Evolutionary conservation across 2,888 invertebrate genomes (phyloP).

Genomic region (Elmis aenea): DNA sequence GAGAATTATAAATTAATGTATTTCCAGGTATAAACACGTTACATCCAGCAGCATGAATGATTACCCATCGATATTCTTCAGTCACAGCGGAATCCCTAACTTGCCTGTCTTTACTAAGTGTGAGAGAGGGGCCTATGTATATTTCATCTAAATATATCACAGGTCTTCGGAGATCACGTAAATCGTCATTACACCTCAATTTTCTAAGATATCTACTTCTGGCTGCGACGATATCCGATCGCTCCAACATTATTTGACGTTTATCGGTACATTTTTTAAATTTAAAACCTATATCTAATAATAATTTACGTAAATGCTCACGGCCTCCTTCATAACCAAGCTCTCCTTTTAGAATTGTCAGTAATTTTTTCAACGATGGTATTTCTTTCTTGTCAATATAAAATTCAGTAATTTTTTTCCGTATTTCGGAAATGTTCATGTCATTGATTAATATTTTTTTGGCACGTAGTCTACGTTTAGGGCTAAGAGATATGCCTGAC

Average conservation of each 20-base stretch:
- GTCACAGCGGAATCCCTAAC: neutral
- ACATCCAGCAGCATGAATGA: neutral
- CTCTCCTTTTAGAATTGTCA: slow-evolving; percentile 1
- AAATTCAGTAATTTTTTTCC: slow-evolving; percentile 6
- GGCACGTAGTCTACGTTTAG: neutral
- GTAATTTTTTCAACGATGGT: slow-evolving; percentile 4
- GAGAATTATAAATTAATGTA: slow-evolving; percentile 3
- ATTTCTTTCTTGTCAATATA: slow-evolving; percentile 6
- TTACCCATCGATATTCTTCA: slow-evolving; percentile 3
- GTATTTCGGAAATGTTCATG: slow-evolving; percentile 1
- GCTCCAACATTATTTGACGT: slow-evolving; percentile 5
- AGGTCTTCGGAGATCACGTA: slow-evolving; percentile 1
- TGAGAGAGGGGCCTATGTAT: slow-evolving; percentile 3
- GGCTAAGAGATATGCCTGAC: neutral
- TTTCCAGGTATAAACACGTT: neutral
- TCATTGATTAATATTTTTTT: slow-evolving; percentile 5
- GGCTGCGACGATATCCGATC: slow-evolving; percentile 1
- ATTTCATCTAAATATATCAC: slow-evolving; percentile 5
- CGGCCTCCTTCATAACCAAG: slow-evolving; percentile 3
- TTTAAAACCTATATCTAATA: slow-evolving; percentile 7
- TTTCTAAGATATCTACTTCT: slow-evolving; percentile 3
- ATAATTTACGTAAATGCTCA: slow-evolving; percentile 2
- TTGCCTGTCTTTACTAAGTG: slow-evolving; percentile 4
- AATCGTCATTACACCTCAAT: neutral
- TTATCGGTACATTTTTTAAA: slow-evolving; percentile 6